A percentile compares a stretch with the other conserved stretches of the same genome.
These are phyloP conservation scores for Raja brachyura DNA, from an alignment of 2,113 vertebrate genomes.

Conservation along the genomic window DNA sequence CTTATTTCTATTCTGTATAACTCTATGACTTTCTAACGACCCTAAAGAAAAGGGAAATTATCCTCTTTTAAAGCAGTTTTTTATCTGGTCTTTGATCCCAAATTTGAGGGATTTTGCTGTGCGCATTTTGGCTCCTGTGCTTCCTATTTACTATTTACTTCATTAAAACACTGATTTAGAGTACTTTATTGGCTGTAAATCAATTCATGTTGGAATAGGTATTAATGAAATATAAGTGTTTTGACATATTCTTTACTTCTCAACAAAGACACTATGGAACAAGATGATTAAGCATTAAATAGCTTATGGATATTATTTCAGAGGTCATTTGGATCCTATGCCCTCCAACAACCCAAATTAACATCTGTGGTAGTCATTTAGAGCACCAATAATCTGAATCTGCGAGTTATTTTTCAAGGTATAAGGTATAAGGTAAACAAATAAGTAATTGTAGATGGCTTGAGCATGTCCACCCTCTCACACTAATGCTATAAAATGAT, in stretches of 20 bases:
- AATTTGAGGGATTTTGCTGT: no score
- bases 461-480: not conserved
- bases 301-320: not conserved
- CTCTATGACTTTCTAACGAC: no score
- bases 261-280: not conserved
- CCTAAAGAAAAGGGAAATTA: no score
- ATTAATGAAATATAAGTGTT: no score
- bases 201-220: no score
- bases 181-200: no score
- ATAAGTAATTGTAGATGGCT: not conserved
- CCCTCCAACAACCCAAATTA: not conserved
- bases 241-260: not conserved
- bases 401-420: not conserved
- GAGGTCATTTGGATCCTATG: not conserved
- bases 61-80: no score
- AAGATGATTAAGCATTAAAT: slow-evolving; percentile 5
- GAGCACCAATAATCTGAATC: not conserved
- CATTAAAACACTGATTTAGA: no score
- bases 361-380: not conserved
- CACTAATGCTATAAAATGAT: not conserved
- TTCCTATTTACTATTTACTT: no score
- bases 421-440: not conserved
- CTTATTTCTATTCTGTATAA: no score
- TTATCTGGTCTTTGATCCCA: no score
- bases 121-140: no score